phyloP scores from a whole-genome alignment of 2,888 invertebrate genomes.

The Chironomus tentans region DNA sequence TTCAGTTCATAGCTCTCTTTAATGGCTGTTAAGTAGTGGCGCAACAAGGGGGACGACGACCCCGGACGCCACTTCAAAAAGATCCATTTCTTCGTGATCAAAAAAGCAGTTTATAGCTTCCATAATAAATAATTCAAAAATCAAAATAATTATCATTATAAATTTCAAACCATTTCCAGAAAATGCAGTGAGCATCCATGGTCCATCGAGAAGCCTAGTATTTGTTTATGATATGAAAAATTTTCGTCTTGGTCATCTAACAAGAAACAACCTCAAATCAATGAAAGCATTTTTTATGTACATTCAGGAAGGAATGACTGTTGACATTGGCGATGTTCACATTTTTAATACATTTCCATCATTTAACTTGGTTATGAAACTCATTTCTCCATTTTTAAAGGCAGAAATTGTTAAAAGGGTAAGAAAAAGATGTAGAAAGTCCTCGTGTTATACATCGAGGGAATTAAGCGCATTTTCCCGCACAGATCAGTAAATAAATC shows the following conservation, averaged over 20 bases:
- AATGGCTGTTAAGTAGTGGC: too few relatives aligned
- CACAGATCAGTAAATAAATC: too few relatives aligned
- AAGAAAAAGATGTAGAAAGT: too few relatives aligned
- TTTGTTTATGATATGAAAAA: constrained; percentile 48
- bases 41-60: too few relatives aligned
- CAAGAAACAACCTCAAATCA: constrained; percentile 48
- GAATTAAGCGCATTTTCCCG: too few relatives aligned
- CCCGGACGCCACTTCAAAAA: too few relatives aligned
- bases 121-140: too few relatives aligned
- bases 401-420: constrained; percentile 50
- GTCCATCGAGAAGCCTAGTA: constrained; percentile 53
- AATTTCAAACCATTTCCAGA: constrained; percentile 42
- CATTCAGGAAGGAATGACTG: constrained; percentile 59
- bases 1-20: too few relatives aligned
- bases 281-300: constrained; percentile 56
- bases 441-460: too few relatives aligned
- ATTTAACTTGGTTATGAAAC: constrained; percentile 49
- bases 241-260: constrained; percentile 51
- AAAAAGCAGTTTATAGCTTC: too few relatives aligned
- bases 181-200: constrained; percentile 47
- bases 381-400: constrained; percentile 52
- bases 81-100: too few relatives aligned
- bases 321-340: constrained; percentile 56
- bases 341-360: constrained; percentile 54
- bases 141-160: too few relatives aligned